Evolutionary conservation across 1,140 invertebrate genomes (phyloP).

Genomic region (Trachymyrmex septentrionalis): DNA sequence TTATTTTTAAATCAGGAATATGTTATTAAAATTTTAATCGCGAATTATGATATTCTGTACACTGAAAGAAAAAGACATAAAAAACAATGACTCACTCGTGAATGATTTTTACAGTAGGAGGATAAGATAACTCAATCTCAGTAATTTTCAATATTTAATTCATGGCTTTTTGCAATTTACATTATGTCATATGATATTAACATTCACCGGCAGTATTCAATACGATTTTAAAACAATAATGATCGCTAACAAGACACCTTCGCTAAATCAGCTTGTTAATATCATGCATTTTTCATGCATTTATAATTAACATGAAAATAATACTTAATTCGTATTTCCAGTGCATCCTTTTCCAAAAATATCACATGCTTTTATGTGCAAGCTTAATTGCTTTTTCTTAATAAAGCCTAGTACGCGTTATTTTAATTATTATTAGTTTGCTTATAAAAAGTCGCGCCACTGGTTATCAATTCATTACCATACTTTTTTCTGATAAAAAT

Average conservation of each 20-base stretch:
- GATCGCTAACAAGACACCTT: neutral
- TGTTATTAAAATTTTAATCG: no score
- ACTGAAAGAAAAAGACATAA: conserved; percentile 28
- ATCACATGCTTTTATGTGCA: conserved; percentile 66
- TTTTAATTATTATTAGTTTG: conserved; percentile 31
- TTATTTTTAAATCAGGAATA: no score
- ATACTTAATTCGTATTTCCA: neutral
- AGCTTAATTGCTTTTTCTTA: conserved; percentile 56
- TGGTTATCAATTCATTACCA: conserved; percentile 26
- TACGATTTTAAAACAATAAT: neutral
- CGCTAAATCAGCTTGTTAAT: neutral
- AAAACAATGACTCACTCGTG: conserved; percentile 73
- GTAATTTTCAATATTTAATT: conserved; percentile 18
- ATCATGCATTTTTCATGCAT: neutral
- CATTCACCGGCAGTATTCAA: neutral
- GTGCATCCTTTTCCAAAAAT: neutral
- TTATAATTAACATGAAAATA: neutral
- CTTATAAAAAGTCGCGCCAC: conserved; percentile 37
- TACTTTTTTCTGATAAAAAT: conserved; percentile 27
- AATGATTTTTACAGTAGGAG: conserved; percentile 32
- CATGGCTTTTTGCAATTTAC: neutral
- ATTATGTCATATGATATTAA: neutral
- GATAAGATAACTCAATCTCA: neutral
- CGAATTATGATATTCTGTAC: neutral
- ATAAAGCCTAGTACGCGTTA: conserved; percentile 61